Conservation (phyloP, 2,888 invertebrate genomes). For the Sepioteuthis lessoniana region DNA sequence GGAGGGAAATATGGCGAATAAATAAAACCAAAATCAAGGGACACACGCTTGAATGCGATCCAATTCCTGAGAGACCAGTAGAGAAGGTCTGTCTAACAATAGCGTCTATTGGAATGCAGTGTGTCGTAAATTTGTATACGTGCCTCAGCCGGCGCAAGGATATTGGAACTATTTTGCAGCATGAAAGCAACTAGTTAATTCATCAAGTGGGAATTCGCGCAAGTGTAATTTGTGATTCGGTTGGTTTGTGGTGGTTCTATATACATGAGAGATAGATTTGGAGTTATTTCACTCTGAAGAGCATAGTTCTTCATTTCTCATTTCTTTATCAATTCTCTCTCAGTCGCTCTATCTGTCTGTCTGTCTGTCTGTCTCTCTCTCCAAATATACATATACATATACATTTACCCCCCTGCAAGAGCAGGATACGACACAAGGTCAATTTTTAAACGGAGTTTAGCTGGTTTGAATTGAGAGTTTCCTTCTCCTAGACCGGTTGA, state of each 20-base stretch:
- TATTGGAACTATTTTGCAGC: not conserved
- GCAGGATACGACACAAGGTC: no score
- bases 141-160: not conserved
- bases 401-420: no score
- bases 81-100: not conserved
- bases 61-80: not conserved
- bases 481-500: no score
- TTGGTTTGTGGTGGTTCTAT: not conserved
- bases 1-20: not conserved
- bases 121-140: conserved; percentile 8
- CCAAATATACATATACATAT: no score
- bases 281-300: no score
- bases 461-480: no score
- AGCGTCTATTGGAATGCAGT: not conserved
- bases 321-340: no score
- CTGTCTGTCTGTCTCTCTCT: no score
- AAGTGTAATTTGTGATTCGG: not conserved
- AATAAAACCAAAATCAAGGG: not conserved
- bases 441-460: no score
- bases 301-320: no score
- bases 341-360: no score
- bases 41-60: not conserved
- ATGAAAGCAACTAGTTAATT: not conserved
- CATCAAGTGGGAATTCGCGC: conserved; percentile 6
- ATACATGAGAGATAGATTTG: not conserved